Conservation (phyloP, 2,797 vertebrate species). For the Balearica regulorum region DNA sequence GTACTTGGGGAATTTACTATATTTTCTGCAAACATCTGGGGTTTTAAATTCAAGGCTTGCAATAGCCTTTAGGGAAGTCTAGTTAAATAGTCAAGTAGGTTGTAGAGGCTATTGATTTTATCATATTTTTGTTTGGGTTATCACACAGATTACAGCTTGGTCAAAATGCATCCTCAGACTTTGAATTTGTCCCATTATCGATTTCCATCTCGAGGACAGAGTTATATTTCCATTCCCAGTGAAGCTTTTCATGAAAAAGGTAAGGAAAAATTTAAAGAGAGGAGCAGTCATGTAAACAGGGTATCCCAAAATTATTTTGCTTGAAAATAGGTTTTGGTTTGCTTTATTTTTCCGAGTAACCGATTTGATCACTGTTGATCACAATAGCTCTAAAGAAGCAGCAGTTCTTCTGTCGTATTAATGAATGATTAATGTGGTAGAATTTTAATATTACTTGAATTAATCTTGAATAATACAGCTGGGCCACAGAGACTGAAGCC, state of each 20-base stretch:
- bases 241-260: conserved; percentile 85
- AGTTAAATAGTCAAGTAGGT: not conserved
- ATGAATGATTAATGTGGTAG: not conserved
- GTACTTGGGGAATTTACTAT: not conserved
- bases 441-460: not conserved
- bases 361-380: not conserved
- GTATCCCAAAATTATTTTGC: not conserved
- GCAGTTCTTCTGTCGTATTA: not conserved
- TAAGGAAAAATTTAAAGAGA: conserved; percentile 65
- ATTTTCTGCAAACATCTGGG: not conserved
- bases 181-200: conserved; percentile 84
- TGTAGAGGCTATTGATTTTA: not conserved
- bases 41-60: not conserved
- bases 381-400: not conserved
- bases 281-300: not conserved
- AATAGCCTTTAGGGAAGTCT: not conserved
- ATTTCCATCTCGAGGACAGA: conserved; percentile 88
- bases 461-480: not conserved
- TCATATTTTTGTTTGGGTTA: not conserved
- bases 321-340: not conserved
- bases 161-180: conserved; percentile 80
- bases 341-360: not conserved
- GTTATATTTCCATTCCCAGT: conserved; percentile 88
- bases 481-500: not conserved
- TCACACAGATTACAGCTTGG: conserved; percentile 86